Evolutionary conservation across 2,797 vertebrate genomes (phyloP).

Genomic region (Schizopygopsis malacanthus): DNA sequence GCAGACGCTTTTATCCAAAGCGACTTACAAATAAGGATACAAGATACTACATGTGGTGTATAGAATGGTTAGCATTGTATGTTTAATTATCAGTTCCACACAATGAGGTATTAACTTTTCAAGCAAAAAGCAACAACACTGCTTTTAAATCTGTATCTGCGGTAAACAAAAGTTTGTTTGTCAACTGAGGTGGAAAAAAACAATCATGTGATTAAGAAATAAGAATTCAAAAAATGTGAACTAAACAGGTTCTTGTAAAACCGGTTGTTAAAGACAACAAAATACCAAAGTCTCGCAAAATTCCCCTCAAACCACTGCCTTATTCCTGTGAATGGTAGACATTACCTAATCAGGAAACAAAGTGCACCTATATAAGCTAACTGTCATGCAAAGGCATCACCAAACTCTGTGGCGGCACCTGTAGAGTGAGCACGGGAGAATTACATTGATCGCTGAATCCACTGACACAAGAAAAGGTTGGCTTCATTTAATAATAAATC

Average conservation of each 20-base stretch:
- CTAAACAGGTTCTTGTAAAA: not conserved
- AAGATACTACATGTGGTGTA: not conserved
- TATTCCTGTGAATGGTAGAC: not conserved
- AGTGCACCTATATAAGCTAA: not conserved
- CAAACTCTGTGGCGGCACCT: not conserved
- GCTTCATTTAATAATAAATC: constrained; percentile 10
- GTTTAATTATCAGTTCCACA: not conserved
- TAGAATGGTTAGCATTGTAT: too few species aligned
- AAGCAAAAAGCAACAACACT: not conserved
- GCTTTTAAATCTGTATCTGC: not conserved
- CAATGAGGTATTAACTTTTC: not conserved
- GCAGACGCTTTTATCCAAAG: too few species aligned
- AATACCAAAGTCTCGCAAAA: not conserved
- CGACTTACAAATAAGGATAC: too few species aligned
- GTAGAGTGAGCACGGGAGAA: not conserved
- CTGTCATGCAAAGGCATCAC: not conserved
- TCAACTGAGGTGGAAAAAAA: not conserved
- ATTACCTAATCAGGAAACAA: not conserved
- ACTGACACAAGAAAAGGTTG: not conserved
- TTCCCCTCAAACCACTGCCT: not conserved
- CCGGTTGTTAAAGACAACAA: not conserved
- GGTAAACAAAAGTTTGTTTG: not conserved
- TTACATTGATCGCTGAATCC: not conserved
- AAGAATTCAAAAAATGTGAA: not conserved
- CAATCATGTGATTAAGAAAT: not conserved